Evolutionary conservation across 30 jellyfish, hydroid and myxozoan genomes (phyloP).

Genomic region (Rhopilema esculentum): DNA sequence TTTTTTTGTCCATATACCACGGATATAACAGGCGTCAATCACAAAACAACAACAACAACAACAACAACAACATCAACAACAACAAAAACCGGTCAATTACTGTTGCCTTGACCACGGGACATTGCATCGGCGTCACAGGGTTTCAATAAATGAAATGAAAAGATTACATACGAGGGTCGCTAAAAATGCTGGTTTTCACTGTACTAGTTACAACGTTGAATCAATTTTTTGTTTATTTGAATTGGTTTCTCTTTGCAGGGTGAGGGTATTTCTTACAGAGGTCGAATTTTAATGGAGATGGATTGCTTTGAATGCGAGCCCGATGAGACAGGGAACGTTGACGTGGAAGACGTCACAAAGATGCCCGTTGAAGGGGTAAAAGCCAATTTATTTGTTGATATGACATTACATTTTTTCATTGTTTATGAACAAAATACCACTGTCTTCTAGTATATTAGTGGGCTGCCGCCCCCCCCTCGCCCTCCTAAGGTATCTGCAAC

Average conservation of each 20-base stretch:
- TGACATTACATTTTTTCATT: neutral
- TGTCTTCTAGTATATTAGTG: neutral
- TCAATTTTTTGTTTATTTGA: neutral
- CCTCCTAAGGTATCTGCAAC: too few relatives aligned
- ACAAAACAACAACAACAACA: too few relatives aligned
- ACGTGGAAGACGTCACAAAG: conserved; percentile 22
- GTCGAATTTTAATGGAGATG: conserved; percentile 79
- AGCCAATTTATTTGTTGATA: neutral
- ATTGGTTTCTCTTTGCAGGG: conserved; percentile 66
- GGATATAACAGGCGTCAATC: too few relatives aligned
- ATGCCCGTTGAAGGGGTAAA: conserved; percentile 1
- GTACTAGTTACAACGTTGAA: too few relatives aligned
- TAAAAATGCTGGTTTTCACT: too few relatives aligned
- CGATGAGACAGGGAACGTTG: conserved; percentile 81
- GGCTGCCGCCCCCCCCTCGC: too few relatives aligned
- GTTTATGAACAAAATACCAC: neutral
- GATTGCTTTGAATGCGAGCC: conserved; percentile 97
- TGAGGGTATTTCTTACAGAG: conserved; percentile 96
- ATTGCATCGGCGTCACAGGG: too few relatives aligned
- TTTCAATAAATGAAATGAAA: too few relatives aligned
- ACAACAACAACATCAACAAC: too few relatives aligned
- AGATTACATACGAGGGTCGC: too few relatives aligned
- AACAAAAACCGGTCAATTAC: too few relatives aligned
- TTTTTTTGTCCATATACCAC: neutral
- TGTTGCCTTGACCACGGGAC: too few relatives aligned